phyloP scores from a whole-genome alignment of 2,113 vertebrate genomes.

The Cranoglanis bouderius region DNA sequence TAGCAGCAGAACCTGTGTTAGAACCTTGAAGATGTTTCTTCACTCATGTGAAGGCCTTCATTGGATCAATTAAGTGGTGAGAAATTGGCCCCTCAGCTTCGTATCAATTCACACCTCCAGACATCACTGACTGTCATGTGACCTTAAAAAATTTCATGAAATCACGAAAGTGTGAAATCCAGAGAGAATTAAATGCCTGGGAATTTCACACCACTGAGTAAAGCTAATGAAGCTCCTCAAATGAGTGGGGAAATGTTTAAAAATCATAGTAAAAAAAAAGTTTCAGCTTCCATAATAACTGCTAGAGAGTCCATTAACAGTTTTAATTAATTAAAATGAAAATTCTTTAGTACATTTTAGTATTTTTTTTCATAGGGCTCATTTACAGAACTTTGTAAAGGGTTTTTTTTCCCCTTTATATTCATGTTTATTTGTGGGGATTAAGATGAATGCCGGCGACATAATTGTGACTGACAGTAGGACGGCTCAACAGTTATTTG shows the following conservation, averaged over 20 bases:
- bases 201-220: slow-evolving; percentile 5
- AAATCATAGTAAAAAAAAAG: not conserved
- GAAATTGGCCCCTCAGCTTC: not conserved
- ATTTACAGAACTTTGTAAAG: not conserved
- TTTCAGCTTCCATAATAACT: not conserved
- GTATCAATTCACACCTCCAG: not conserved
- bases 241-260: not conserved
- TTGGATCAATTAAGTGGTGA: slow-evolving; percentile 2
- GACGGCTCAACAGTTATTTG: not conserved
- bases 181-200: slow-evolving; percentile 13
- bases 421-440: not conserved
- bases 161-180: not conserved
- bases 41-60: not conserved
- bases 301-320: not conserved
- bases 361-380: not conserved
- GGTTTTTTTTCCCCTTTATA: not conserved
- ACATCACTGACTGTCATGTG: not conserved
- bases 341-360: not conserved
- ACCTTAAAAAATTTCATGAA: not conserved
- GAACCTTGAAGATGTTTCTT: not conserved
- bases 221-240: not conserved
- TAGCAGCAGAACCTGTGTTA: not conserved
- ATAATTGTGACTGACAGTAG: slow-evolving; percentile 4
- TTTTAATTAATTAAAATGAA: not conserved
- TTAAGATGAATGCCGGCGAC: not conserved